phyloP scores from a whole-genome alignment of 2,113 vertebrate genomes.

The Labrus mixtus region DNA sequence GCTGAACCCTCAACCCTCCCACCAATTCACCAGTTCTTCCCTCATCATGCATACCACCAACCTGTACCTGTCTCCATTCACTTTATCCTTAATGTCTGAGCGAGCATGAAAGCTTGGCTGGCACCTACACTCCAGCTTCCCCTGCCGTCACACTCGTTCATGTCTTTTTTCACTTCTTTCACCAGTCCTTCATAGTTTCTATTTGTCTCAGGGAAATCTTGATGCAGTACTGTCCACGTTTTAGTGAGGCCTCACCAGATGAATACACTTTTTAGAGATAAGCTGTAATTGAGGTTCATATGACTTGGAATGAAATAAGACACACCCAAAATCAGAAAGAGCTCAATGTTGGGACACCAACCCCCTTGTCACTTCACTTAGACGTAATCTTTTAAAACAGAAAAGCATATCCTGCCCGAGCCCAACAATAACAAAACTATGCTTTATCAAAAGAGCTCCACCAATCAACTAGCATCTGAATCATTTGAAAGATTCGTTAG shows the following conservation, averaged over 20 bases:
- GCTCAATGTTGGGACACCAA: neutral
- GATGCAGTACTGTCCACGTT: too few species aligned
- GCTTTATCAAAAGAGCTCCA: neutral
- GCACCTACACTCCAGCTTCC: constrained; percentile 21
- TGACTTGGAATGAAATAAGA: neutral
- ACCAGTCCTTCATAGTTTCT: neutral
- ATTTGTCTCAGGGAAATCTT: too few species aligned
- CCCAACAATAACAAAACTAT: constrained; percentile 4
- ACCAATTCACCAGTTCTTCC: constrained; percentile 13
- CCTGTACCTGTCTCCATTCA: constrained; percentile 16
- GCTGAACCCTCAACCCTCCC: constrained; percentile 12
- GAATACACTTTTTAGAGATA: neutral
- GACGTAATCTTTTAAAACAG: constrained; percentile 4
- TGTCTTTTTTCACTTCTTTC: neutral
- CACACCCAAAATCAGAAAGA: neutral
- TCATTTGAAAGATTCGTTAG: too few species aligned
- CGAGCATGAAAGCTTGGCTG: neutral
- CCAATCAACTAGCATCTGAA: too few species aligned
- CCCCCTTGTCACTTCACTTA: constrained; percentile 7
- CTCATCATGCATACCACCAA: constrained; percentile 34
- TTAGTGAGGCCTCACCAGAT: neutral
- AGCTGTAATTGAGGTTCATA: constrained; percentile 14
- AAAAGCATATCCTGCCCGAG: constrained; percentile 12
- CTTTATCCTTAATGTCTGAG: constrained; percentile 1
- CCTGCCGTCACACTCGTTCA: constrained; percentile 28